These are phyloP conservation scores for Haemorhous mexicanus DNA, from an alignment of 2,113 vertebrate genomes.

Conservation along the genomic window DNA sequence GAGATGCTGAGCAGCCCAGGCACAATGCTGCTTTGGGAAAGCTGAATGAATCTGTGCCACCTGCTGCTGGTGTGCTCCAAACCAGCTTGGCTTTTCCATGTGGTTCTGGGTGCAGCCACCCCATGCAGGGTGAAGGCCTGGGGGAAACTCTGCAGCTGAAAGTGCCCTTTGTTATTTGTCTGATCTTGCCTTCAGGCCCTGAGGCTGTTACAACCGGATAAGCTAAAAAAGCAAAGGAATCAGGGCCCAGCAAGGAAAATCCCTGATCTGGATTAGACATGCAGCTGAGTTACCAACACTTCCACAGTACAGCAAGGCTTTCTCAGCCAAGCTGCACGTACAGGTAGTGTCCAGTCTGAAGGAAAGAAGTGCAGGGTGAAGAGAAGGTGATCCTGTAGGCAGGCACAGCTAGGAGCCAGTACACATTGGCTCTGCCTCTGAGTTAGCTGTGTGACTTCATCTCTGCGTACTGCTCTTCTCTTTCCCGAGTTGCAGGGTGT, in stretches of 20 bases:
- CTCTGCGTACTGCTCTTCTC: rapidly evolving
- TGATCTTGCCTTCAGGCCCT: neutral
- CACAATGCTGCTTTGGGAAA: neutral
- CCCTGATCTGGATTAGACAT: neutral
- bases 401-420: neutral
- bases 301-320: neutral
- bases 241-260: neutral
- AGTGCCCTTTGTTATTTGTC: neutral
- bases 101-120: neutral
- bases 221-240: neutral
- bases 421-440: neutral
- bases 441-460: neutral
- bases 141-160: neutral
- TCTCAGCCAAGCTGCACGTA: neutral
- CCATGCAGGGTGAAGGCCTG: neutral
- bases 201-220: neutral
- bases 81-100: neutral
- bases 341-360: neutral
- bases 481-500: neutral
- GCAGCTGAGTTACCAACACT: neutral
- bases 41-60: neutral
- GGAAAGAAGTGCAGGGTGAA: neutral
- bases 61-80: neutral
- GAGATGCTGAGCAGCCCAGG: neutral
- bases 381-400: neutral